Base-by-base conservation (phyloP, 1,140 invertebrate species). In the Drepana arcuata region DNA sequence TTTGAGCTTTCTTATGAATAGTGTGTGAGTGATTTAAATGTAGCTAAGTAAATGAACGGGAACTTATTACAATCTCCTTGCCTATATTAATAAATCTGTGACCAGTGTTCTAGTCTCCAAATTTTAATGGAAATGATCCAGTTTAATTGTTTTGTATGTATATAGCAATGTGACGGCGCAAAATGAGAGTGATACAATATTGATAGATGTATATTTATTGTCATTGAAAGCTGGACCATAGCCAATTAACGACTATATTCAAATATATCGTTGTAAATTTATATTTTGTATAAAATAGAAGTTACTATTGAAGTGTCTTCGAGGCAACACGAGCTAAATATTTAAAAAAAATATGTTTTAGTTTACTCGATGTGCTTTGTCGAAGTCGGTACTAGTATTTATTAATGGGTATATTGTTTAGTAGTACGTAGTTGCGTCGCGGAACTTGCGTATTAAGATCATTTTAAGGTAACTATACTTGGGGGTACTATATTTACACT, bases 31-130 rank as follows among this genome's bases (percentile, higher is more conserved):
- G 41, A 21, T 36, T 48, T 40, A 40, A 29, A 34, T 35, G 25
- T 40, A 7, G 28, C 16, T 43, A 42, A 18, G 28, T 43, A 28
- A 26, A 16, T 40, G 11, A 40, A 40, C 10, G 13, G 18, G 31
- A 41, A 42, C 23, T 34, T 69, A 45, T 53, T 63, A 56, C 54
- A 54, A 55, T 61, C 48, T 62, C 50, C 64, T 75, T 75, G 69
- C 73, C 73, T 64, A 54, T 57, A 50, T 31, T 46, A 25, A 41
- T 47, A 53, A 59, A 56, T 56, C 52, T 75, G 68, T 67, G 61
- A 77, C 62, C 65, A 72, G 57, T 65, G 56, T 51, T 77, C 72
- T 77, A 77, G 72, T 77, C 71, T 59, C 48, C 38, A 46, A 55
- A 48, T 48, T 48, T 44, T 27, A 15, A 36, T 44, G 37, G 38